Percentiles rank a stretch among this genome's conserved stretches.
These are phyloP conservation scores for Aspidiotus destructor DNA, from an alignment of 2,888 invertebrate species.

Conservation along the genomic window DNA sequence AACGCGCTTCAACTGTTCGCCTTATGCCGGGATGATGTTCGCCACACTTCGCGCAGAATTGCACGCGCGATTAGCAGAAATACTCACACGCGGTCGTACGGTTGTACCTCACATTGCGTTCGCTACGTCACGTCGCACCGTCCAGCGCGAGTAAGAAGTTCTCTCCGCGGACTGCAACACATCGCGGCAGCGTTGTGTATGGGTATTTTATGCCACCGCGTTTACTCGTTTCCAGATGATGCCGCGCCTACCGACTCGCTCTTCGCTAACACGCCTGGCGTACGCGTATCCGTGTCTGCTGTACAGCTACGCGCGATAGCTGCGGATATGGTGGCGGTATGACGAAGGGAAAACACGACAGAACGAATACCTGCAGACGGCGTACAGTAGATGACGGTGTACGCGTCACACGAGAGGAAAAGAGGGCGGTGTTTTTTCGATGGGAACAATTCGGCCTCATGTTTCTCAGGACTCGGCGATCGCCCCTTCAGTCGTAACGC, in stretches of 20 bases:
- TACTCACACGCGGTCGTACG: background rate
- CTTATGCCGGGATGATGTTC: background rate
- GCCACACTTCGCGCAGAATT: background rate
- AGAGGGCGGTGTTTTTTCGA: conserved; percentile 5
- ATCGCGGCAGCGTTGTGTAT: too few species aligned
- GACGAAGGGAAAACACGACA: background rate
- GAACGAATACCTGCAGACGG: background rate
- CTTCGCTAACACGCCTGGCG: background rate
- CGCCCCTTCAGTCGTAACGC: conserved; percentile 2
- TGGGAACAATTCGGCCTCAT: conserved; percentile 30
- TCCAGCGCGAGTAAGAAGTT: too few species aligned
- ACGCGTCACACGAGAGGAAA: too few species aligned
- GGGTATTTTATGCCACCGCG: too few species aligned
- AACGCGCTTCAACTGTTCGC: too few species aligned
- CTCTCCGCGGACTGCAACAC: too few species aligned
- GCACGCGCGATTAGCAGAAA: background rate
- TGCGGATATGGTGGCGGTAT: too few species aligned
- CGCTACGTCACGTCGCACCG: too few species aligned
- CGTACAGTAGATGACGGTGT: background rate
- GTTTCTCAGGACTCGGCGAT: conserved; percentile 26
- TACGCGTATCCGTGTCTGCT: background rate
- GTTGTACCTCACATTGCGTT: too few species aligned
- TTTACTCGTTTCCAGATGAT: too few species aligned
- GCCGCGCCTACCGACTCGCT: background rate
- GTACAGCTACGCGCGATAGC: too few species aligned